Percentiles rank a stretch among this genome's conserved stretches.
Evolutionary conservation across 2,888 invertebrate species (phyloP).

Genomic region (Agriopis aurantiaria): DNA sequence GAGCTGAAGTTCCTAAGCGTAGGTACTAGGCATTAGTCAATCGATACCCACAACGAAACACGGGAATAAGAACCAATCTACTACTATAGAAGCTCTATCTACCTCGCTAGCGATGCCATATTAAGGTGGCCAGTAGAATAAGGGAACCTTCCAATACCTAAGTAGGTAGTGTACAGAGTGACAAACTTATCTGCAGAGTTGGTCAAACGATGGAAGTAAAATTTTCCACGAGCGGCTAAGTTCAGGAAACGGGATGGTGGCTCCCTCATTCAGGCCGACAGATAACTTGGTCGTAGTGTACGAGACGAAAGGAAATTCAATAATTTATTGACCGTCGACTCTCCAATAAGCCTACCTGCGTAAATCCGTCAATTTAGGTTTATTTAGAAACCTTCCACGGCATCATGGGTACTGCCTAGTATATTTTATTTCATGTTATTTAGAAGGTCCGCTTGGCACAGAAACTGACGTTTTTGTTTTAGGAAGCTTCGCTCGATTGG

Average conservation of each 20-base stretch:
- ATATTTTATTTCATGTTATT: conserved; percentile 7
- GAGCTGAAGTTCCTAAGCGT: too few relatives aligned
- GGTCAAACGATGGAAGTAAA: too few relatives aligned
- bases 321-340: conserved; percentile 15
- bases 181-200: too few relatives aligned
- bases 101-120: too few relatives aligned
- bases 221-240: not conserved
- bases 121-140: too few relatives aligned
- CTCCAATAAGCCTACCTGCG: conserved; percentile 20
- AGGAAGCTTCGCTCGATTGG: not conserved
- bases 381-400: conserved; percentile 22
- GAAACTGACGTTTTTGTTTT: not conserved
- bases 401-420: conserved; percentile 1
- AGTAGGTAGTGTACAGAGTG: too few relatives aligned
- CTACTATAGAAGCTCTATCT: not conserved
- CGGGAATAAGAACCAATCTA: not conserved
- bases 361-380: conserved; percentile 25
- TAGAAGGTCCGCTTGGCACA: not conserved
- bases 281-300: not conserved
- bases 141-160: too few relatives aligned
- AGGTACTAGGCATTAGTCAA: too few relatives aligned
- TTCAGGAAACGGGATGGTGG: not conserved
- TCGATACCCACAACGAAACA: not conserved
- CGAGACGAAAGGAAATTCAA: conserved; percentile 1
- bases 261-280: not conserved